These are phyloP conservation scores for Chloroceryle inda DNA, from an alignment of 2,797 vertebrate genomes.

Conservation along the genomic window DNA sequence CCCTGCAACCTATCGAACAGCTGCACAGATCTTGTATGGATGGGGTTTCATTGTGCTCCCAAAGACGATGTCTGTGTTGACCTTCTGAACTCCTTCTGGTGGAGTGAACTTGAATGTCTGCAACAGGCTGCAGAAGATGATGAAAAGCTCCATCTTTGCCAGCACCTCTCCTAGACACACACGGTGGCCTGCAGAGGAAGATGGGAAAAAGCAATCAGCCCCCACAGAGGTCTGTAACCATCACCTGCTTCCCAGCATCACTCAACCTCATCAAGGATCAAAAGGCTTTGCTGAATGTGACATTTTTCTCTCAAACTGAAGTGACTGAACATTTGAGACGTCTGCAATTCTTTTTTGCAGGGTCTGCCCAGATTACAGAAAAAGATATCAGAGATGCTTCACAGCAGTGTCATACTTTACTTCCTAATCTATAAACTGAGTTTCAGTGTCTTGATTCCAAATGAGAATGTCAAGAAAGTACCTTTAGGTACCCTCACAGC, in stretches of 20 bases:
- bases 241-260: background rate
- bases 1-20: background rate
- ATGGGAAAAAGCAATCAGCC: background rate
- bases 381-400: background rate
- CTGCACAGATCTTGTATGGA: conserved; percentile 48
- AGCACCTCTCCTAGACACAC: conserved; percentile 53
- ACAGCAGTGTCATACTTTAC: background rate
- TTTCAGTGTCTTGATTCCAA: background rate
- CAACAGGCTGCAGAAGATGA: conserved; percentile 65
- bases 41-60: conserved; percentile 55
- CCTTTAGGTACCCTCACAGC: background rate
- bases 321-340: accelerated
- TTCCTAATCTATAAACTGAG: background rate
- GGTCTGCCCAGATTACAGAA: background rate
- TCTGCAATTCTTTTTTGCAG: background rate
- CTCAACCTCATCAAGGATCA: background rate
- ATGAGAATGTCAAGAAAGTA: background rate
- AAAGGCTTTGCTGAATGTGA: background rate
- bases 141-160: conserved; percentile 68
- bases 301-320: background rate
- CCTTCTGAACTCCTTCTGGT: conserved; percentile 39
- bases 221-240: background rate
- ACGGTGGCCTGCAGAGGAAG: conserved; percentile 41
- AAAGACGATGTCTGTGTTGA: conserved; percentile 20
- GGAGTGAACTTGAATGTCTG: conserved; percentile 52